Conservation (phyloP, 1,140 invertebrate species). For the Drosophila kepulauana region DNA sequence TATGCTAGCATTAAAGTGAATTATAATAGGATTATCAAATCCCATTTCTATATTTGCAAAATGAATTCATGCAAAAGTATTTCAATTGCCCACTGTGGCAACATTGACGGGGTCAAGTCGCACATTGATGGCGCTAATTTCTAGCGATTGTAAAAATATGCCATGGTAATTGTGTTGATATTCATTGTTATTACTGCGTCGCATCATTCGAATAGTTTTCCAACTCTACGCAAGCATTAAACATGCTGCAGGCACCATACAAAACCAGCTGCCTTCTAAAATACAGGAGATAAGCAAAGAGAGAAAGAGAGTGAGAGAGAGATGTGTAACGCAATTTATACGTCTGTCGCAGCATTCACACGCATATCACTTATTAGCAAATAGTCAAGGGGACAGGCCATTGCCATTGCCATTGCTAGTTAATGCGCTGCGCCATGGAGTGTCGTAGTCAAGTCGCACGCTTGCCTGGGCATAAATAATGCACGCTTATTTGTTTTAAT, state of each 20-base stretch:
- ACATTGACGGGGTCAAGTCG: constrained; percentile 21
- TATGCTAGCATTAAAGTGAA: no score
- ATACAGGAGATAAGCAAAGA: neutral
- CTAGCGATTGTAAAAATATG: constrained; percentile 53
- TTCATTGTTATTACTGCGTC: neutral
- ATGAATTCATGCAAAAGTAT: neutral
- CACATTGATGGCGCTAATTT: constrained; percentile 56
- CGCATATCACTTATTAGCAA: constrained; percentile 51
- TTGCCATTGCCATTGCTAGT: neutral
- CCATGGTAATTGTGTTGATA: constrained; percentile 16
- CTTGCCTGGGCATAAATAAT: constrained; percentile 72
- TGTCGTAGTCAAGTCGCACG: constrained; percentile 58
- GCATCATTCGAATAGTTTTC: constrained; percentile 52
- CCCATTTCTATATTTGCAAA: neutral
- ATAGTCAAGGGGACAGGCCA: constrained; percentile 20
- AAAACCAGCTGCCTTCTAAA: neutral
- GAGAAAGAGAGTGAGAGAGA: no score
- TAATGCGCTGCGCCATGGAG: constrained; percentile 19
- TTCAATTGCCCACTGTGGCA: neutral
- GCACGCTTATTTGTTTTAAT: constrained; percentile 68
- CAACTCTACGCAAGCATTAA: constrained; percentile 28
- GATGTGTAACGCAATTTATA: constrained; percentile 34
- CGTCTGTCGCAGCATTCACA: constrained; percentile 57
- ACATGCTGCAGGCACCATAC: constrained; percentile 22
- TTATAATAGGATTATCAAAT: no score